Base-by-base conservation (phyloP, 2,113 vertebrate species). In the Mustelus asterias region DNA sequence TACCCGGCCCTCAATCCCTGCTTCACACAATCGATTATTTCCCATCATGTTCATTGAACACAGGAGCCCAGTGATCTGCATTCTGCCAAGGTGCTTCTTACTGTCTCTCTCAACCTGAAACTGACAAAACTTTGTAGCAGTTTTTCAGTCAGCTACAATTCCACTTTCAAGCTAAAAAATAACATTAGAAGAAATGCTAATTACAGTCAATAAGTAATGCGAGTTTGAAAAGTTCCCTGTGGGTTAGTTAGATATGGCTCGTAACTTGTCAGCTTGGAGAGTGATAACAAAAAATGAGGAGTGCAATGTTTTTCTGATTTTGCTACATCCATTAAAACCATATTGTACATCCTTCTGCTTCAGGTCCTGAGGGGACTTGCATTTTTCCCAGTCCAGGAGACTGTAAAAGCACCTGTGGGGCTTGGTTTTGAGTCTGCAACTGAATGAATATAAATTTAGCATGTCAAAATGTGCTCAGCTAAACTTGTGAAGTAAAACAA, bases 181-280 rank as follows among this genome's bases (percentile, higher is more conserved):
- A 97, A 97, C 97, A 96, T 96, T 97, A 4, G 5, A 72, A 72
- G 97, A 97, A 97, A 98, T 97, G 97, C 97, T 98, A 98, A 98
- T 98, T 97, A 97, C 98, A 96, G 95, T 96, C 97, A 97, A 97
- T 97, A 97, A 98, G 98, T 98, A 97, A 97, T 96, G 97, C 96
- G 97, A 97, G 97, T 97, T 98, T 96, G 97, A 97, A 97, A 63
- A 97, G 97, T 97, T 97, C 98, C 98, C 97, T 96, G 96, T 97
- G 97, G 98, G 96, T 96, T 98, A 97, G 78, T 13, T 95, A 97
- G 97, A 98, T 97, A 97, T 48, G 96, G 97, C 96, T 58, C 97
- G 97, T 97, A 97, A 97, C 97, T 98, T 97, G 97, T 98, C 98
- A 98, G 96, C 96, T 97, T 97, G 96, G 97, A 97, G 97, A 97